Evolutionary conservation across 2,797 vertebrate species (phyloP).

Genomic region (Tenualosa ilisha): DNA sequence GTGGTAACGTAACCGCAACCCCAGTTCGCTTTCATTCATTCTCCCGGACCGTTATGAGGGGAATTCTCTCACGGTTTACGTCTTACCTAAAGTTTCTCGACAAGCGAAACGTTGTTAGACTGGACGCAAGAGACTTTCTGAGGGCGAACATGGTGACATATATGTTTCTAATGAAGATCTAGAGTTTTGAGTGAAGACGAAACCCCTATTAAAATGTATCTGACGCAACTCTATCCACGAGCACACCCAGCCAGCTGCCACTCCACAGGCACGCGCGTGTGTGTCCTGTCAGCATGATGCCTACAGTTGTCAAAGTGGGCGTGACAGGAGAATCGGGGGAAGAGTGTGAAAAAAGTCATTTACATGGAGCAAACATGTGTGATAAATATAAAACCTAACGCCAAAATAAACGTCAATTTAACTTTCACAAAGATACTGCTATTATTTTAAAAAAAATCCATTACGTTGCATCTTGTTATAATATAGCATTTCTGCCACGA

Average conservation of each 20-base stretch:
- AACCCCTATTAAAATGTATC: no score
- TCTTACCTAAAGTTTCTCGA: constrained; percentile 15
- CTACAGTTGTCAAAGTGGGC: not conserved
- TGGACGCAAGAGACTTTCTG: not conserved
- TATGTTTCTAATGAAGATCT: not conserved
- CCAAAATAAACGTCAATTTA: no score
- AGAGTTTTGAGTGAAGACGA: not conserved
- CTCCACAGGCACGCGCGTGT: no score
- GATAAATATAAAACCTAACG: no score
- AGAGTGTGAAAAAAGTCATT: no score
- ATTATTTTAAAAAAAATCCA: no score
- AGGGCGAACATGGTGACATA: not conserved
- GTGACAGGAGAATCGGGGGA: not conserved
- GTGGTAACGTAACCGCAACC: not conserved
- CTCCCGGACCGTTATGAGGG: not conserved
- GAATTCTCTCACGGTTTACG: not conserved
- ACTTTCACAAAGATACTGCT: no score
- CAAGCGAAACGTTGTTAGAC: not conserved
- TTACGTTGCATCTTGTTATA: no score
- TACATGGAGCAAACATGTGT: no score
- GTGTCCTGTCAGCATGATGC: not conserved
- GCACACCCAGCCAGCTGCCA: not conserved
- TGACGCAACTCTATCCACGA: not conserved
- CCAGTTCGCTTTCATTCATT: not conserved
- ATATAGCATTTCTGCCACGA: no score